Percentiles rank a stretch among this genome's conserved stretches.
phyloP scores from a whole-genome alignment of 2,113 vertebrate species.

The Thymallus thymallus region DNA sequence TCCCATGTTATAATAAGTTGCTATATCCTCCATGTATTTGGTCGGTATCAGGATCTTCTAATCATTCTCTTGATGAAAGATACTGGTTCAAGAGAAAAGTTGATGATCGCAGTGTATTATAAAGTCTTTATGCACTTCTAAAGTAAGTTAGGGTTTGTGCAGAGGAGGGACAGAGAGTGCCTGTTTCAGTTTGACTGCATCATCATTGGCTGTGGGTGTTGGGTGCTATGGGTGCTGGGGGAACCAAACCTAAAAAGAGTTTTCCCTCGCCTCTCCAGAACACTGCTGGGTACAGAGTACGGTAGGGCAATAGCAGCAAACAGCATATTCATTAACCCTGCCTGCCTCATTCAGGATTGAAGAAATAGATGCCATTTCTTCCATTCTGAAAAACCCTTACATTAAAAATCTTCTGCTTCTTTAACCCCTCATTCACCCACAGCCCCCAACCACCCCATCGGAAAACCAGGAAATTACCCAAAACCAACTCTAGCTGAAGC shows the following conservation, averaged over 20 bases:
- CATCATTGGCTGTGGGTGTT: constrained; percentile 40
- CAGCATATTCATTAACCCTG: constrained; percentile 57
- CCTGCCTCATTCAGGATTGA: constrained; percentile 30
- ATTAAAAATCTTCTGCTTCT: constrained; percentile 12
- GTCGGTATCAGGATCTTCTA: not conserved
- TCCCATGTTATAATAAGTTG: constrained; percentile 7
- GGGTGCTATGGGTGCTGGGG: constrained; percentile 15
- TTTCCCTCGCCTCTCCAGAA: constrained; percentile 22
- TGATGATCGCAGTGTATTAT: not conserved
- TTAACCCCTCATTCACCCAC: constrained; percentile 47
- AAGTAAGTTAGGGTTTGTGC: constrained; percentile 29
- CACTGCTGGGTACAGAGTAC: constrained; percentile 44
- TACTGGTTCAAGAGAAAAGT: not conserved
- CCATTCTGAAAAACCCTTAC: not conserved
- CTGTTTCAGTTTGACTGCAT: constrained; percentile 44
- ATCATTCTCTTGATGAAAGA: constrained; percentile 7
- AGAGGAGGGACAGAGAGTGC: constrained; percentile 27
- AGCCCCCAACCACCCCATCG: constrained; percentile 8
- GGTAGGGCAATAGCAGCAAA: constrained; percentile 47
- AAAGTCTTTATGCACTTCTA: constrained; percentile 24
- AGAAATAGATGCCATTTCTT: not conserved
- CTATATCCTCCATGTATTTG: not conserved
- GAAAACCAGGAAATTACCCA: constrained; percentile 38
- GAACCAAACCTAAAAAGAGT: constrained; percentile 45
- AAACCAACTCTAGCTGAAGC: constrained; percentile 50